phyloP scores from a whole-genome alignment of 2,888 invertebrate species.

The Thereva nobilitata region DNA sequence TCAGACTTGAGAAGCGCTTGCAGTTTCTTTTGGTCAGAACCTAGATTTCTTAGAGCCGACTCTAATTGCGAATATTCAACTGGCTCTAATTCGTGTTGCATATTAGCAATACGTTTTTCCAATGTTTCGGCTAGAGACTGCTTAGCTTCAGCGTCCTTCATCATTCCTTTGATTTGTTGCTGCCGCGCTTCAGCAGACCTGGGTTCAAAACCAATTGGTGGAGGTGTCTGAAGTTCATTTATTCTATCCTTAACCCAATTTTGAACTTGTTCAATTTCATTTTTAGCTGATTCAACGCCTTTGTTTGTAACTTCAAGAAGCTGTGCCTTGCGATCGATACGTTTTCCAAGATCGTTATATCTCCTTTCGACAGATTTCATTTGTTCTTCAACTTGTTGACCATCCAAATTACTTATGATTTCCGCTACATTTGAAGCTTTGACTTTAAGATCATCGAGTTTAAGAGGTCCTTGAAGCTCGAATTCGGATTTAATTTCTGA shows the following conservation, averaged over 20 bases:
- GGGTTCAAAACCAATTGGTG: conserved; percentile 75
- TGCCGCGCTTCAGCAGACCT: conserved; percentile 76
- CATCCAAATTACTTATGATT: conserved; percentile 83
- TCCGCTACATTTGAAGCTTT: conserved; percentile 74
- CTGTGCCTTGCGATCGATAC: conserved; percentile 81
- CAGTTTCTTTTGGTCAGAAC: conserved; percentile 75
- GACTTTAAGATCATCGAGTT: conserved; percentile 71
- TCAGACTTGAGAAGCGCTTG: conserved; percentile 72
- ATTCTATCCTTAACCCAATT: conserved; percentile 80
- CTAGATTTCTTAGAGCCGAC: conserved; percentile 70
- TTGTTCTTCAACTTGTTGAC: conserved; percentile 90
- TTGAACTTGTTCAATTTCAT: conserved; percentile 77
- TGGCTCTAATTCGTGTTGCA: conserved; percentile 83
- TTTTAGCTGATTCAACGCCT: conserved; percentile 78
- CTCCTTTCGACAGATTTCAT: conserved; percentile 82
- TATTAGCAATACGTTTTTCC: conserved; percentile 79
- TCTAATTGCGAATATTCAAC: conserved; percentile 81
- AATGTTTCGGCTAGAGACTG: conserved; percentile 80
- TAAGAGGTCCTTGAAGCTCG: conserved; percentile 71
- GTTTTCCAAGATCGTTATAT: conserved; percentile 81
- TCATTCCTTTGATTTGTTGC: conserved; percentile 70
- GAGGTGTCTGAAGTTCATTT: conserved; percentile 67
- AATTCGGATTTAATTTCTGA: conserved; percentile 75
- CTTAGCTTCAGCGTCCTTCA: conserved; percentile 85
- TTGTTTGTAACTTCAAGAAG: conserved; percentile 82